Evolutionary conservation across 2,113 vertebrate species (phyloP), one percentile per base, ranked within the genome.

Genomic region (Megalops atlanticus): DNA sequence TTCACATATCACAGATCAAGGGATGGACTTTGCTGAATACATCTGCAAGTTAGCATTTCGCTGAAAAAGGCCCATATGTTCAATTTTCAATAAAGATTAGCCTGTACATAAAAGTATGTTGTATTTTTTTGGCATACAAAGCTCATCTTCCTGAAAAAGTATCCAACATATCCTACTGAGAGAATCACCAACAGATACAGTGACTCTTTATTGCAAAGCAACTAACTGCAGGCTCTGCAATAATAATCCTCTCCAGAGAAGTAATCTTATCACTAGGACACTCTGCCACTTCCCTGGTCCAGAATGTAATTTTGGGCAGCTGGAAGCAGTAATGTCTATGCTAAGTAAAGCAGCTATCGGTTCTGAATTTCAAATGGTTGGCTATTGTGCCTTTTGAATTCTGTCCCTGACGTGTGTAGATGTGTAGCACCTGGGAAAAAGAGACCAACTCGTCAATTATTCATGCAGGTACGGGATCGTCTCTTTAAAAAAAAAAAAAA

Each of bases 171-270:
- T 35, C 54, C n/a, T 40, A 11, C 35, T 39, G 33, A 7, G 5
- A 24, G 71, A 73, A 24, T 73, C 71, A 40, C 14, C 71, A 73
- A 24, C 15, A 40, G 18, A 35, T 41, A 68, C 24, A 6, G 21
- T 18, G 27, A 69, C 11, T 43, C 27, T 33, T 78, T 39, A 68
- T 68, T 64, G 76, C 54, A 64, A 36, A 64, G 47, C 18, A 54
- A 36, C 64, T 68, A 31, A 58, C 16, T 77, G 18, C 35, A 52
- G 47, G 35, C 47, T 3, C 35, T 54, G 75, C 33, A 38, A 76
- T 76, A 77, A 77, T 18, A 54, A 54, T 33, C 35, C 31, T 76
- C 54, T 68, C 21, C 76, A 43, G 27, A 78, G 15, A 78, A 45
- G 73, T 45, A 75, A 68, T 78, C 38, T 40, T 39, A 78, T 41